Conservation (phyloP, 2,113 vertebrate genomes). For the Herpetotheres cachinnans region DNA sequence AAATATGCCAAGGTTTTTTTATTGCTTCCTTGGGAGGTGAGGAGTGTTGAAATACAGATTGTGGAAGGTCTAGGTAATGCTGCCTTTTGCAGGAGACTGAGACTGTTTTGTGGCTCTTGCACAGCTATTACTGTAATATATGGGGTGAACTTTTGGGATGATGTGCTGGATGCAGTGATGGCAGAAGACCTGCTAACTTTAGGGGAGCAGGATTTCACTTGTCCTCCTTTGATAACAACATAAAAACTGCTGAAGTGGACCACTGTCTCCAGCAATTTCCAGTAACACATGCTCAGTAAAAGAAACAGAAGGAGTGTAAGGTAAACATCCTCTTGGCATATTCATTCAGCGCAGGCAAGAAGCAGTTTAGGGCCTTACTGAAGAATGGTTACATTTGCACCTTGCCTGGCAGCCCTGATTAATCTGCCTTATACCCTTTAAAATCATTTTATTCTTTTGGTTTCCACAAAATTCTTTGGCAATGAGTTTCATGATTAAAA, state of each 20-base stretch:
- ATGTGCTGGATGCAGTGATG: background rate
- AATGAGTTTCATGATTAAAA: background rate
- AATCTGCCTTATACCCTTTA: background rate
- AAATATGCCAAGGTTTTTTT: background rate
- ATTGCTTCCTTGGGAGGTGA: background rate
- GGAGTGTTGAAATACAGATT: background rate
- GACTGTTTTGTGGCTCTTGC: background rate
- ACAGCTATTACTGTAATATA: accelerated
- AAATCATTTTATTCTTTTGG: background rate
- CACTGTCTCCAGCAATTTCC: background rate
- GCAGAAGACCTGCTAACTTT: background rate
- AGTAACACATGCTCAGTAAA: background rate
- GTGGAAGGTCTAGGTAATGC: background rate
- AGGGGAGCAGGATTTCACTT: background rate
- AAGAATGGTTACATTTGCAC: background rate
- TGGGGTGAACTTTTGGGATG: background rate
- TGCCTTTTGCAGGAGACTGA: background rate
- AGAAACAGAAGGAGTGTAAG: background rate
- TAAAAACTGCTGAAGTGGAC: background rate
- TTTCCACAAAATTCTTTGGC: background rate
- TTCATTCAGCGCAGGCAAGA: background rate
- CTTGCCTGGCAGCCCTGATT: background rate
- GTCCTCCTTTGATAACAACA: background rate
- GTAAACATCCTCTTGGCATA: background rate
- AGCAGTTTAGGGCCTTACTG: background rate